Evolutionary conservation across 2,888 invertebrate species (phyloP), one percentile per base, ranked within the genome.

Genomic region (Scaptomyza caliginosa): DNA sequence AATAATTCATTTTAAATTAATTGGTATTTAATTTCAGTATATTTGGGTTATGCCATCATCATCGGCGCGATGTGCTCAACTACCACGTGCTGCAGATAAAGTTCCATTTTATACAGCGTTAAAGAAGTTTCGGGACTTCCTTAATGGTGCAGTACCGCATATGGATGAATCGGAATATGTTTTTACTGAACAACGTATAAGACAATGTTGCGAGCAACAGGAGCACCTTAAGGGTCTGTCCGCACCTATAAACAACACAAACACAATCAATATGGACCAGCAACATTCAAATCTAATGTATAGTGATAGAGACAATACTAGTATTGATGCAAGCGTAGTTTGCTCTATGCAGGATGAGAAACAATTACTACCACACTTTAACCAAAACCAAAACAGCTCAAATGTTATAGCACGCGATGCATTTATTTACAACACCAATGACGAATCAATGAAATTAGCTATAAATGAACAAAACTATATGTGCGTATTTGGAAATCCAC

Each of bases 21-120:
- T 54, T 56, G 45, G 3, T 13, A 21, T 21, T 52, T 23, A 40
- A 46, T 93, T 93, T 11, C 93, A 98, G 98, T 96, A 97, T 91
- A 97, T 98, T 94, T 99, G 97, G 97, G 99, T 99, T 90, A 98
- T 99, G 98, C 99, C 99, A 73, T 99, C 98, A 54, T 98, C 98
- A 49, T 98, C 98, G 89, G 98, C 99, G 48, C 94, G 99, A 51
- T 99, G 98, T 93, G 98, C 99, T 34, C 98, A 99, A 92, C 93
- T 99, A 80, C 99, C 99, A n/a, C 94, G 98, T 80, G 98, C 98
- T 17, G 96, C 97, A 0, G 99, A 99, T 93, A 99, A 99, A 93
- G 97, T 99, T 64, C 99, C 99, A 74, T 99, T 98, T 93, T 99
- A 98, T 93, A 95, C 96, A 65, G 98, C 98, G 51, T 93, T 99